Percentiles rank a stretch among this genome's conserved stretches.
These are phyloP conservation scores for Spatulosminthurus flaviceps DNA, from an alignment of 2,888 invertebrate genomes.

Conservation along the genomic window DNA sequence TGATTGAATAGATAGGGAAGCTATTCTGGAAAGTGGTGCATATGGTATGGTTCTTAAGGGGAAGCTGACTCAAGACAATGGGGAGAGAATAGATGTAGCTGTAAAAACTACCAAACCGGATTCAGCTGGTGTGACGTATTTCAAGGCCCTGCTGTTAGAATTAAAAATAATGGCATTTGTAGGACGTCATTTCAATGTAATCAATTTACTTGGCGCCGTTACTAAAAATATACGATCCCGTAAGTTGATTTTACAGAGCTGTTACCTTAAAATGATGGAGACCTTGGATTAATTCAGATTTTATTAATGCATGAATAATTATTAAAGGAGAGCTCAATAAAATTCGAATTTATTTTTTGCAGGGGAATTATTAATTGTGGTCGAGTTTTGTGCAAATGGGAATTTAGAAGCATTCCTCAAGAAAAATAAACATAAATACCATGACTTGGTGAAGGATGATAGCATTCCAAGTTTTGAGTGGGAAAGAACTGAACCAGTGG, in stretches of 20 bases:
- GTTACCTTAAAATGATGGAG: too few relatives aligned
- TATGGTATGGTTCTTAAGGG: slow-evolving; percentile 36
- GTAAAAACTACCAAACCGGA: slow-evolving; percentile 38
- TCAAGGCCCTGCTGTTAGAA: slow-evolving; percentile 32
- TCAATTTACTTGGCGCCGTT: slow-evolving; percentile 37
- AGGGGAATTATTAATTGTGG: slow-evolving; percentile 36
- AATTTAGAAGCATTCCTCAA: slow-evolving; percentile 27
- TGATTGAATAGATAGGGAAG: slow-evolving; percentile 3
- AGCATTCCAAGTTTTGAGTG: neutral
- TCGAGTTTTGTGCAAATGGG: slow-evolving; percentile 37
- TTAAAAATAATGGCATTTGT: slow-evolving; percentile 41
- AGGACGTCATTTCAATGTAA: slow-evolving; percentile 31
- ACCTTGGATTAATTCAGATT: too few relatives aligned
- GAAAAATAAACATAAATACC: slow-evolving; percentile 15
- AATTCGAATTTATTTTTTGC: neutral
- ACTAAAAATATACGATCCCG: slow-evolving; percentile 30
- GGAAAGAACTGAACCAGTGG: neutral
- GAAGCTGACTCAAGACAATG: neutral
- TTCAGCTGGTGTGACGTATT: slow-evolving; percentile 20
- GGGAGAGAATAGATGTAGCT: slow-evolving; percentile 24
- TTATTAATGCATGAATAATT: too few relatives aligned
- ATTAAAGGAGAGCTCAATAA: neutral
- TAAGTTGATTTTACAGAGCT: slow-evolving; percentile 8
- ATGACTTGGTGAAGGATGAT: neutral
- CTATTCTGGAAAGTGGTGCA: slow-evolving; percentile 27